Evolutionary conservation across 2,797 vertebrate species (phyloP).

Genomic region (Jordanella pulchra): DNA sequence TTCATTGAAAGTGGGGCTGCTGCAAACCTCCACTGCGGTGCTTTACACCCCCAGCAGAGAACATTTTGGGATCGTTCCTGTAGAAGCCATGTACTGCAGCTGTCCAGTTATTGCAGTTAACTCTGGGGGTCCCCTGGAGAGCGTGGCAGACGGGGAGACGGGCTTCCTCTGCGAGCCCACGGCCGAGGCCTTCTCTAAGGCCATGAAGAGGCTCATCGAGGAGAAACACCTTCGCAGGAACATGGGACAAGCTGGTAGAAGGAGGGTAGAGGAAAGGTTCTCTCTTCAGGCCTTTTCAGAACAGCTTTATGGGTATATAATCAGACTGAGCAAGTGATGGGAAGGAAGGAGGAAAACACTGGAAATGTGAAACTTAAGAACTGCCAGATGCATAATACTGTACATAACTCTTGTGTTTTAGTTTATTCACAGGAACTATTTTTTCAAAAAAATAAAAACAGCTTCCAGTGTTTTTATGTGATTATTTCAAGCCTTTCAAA

Average conservation of each 20-base stretch:
- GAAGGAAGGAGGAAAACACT: conserved; percentile 10
- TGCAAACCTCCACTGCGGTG: conserved; percentile 83
- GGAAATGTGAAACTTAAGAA: conserved; percentile 12
- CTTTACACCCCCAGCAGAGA: conserved; percentile 96
- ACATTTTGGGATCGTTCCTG: conserved; percentile 96
- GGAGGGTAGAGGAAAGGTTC: conserved; percentile 88
- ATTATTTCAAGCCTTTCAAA: background rate
- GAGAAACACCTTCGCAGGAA: conserved; percentile 83
- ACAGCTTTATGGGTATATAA: conserved; percentile 86
- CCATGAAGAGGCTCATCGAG: conserved; percentile 87
- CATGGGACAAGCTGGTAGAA: conserved; percentile 90
- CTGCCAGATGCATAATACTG: background rate
- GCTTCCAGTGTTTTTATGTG: background rate
- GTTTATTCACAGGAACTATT: background rate
- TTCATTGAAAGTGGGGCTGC: conserved; percentile 87
- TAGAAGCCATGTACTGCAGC: conserved; percentile 95
- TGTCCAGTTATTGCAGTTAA: conserved; percentile 93
- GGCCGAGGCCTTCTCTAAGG: conserved; percentile 84
- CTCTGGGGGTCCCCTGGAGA: conserved; percentile 95
- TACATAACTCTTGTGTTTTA: background rate
- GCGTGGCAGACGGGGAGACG: conserved; percentile 85
- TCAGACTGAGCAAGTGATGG: conserved; percentile 81
- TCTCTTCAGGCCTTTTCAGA: conserved; percentile 90
- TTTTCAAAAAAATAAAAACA: background rate
- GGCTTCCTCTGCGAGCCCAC: conserved; percentile 91